These are phyloP conservation scores for Chironomus tentans DNA, from an alignment of 2,888 invertebrate species.

Conservation along the genomic window DNA sequence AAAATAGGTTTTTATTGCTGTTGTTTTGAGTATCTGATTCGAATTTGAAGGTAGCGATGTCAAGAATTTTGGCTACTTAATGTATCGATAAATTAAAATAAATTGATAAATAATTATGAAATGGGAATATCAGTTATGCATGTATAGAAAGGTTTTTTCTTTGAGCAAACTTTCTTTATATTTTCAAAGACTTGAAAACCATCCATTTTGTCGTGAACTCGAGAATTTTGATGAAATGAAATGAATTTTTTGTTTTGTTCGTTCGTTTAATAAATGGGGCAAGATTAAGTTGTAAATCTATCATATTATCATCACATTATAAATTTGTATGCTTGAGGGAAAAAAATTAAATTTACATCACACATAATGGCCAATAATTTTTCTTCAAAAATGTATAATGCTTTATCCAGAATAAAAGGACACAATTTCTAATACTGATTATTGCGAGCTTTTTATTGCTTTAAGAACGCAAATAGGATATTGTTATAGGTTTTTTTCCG, in stretches of 20 bases:
- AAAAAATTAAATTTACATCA: neutral
- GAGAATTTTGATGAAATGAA: neutral
- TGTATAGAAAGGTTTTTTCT: no score
- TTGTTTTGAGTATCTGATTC: no score
- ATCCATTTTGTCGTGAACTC: neutral
- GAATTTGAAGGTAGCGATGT: neutral
- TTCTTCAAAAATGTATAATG: neutral
- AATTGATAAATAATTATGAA: neutral
- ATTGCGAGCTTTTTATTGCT: constrained; percentile 22
- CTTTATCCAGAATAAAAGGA: neutral
- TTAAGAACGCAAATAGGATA: neutral
- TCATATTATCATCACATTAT: no score
- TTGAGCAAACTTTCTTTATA: no score
- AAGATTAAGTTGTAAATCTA: no score
- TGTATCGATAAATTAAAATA: neutral
- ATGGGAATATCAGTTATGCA: no score
- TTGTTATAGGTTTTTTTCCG: neutral
- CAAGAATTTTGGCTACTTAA: constrained; percentile 16
- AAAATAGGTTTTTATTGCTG: no score
- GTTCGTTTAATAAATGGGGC: no score
- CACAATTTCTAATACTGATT: constrained; percentile 22
- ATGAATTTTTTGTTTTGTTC: no score
- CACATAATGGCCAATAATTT: neutral
- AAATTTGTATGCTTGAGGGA: no score
- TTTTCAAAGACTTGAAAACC: neutral